Evolutionary conservation across 2,797 vertebrate species (phyloP), one percentile per base, ranked within the genome.

Genomic region (Smutsia gigantea): DNA sequence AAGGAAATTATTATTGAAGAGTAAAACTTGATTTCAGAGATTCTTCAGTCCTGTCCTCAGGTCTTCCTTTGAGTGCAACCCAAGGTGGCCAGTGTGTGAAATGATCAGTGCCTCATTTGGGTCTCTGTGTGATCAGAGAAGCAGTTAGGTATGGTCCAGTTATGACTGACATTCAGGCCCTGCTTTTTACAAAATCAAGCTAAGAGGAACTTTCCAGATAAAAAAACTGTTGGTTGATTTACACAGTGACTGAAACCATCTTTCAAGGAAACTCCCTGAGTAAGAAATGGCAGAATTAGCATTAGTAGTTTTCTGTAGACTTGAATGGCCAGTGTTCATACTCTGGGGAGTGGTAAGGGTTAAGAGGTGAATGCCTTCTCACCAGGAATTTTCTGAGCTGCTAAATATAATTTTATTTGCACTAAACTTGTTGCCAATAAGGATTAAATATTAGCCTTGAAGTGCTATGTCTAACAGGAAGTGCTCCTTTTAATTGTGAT

Each of bases 391-490:
- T 92, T 85, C 77, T 78, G 51, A 86, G 94, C 95, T 97, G 94
- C 96, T 97, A 94, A 84, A 59, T 69, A 74, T 78, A 92, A 77
- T 92, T 93, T 94, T 85, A 85, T 96, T 97, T 98, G 94, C 97
- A 97, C 95, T 97, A 95, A 91, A 55, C 71, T 84, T 92, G 15
- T 88, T 95, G 88, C 96, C 95, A 97, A 90, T 93, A 90, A 91
- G 74, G 74, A 97, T 96, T 90, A 95, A 93, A 93, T 90, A 84
- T 92, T 97, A 97, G 94, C 92, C 94, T 95, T 75, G 51, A 91
- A 95, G 89, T 92, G 63, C 78, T 97, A 14, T 95, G 18, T 96
- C 53, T 93, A 84, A 89, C 93, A 69, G 88, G 42, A 96, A 94
- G 75, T 74, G 63, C 29, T 83, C 18, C 75, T 68, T 85, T 90